Conservation (phyloP, 1,140 invertebrate genomes). For the Solen grandis region DNA sequence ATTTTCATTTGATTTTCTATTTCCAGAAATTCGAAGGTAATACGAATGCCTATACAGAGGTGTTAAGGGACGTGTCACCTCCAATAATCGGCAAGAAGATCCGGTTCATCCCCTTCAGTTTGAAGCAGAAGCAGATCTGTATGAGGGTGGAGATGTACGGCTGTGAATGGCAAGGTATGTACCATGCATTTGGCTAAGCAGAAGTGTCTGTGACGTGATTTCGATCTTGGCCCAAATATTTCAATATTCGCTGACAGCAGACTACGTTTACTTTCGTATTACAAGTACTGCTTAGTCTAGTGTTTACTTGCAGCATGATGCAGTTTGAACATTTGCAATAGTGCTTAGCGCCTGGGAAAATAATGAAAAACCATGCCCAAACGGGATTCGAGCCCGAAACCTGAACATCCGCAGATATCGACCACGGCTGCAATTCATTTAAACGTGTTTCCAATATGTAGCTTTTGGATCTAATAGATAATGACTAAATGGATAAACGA, state of each 20-base stretch:
- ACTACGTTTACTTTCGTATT: not conserved
- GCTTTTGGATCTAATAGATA: no score
- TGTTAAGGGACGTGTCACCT: conserved; percentile 74
- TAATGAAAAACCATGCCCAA: no score
- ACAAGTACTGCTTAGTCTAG: not conserved
- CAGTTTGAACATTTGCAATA: no score
- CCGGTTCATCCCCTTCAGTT: conserved; percentile 77
- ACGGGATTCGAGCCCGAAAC: no score
- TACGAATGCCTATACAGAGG: conserved; percentile 75
- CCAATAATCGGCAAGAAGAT: conserved; percentile 79
- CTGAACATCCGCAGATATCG: no score
- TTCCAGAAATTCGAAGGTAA: conserved; percentile 78
- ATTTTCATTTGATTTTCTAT: conserved; percentile 5
- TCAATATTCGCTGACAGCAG: not conserved
- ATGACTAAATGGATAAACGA: no score
- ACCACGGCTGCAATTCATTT: no score
- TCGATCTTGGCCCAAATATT: not conserved
- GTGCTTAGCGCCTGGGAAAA: not conserved
- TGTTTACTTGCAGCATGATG: not conserved
- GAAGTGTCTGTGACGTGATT: not conserved
- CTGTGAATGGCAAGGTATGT: conserved; percentile 76
- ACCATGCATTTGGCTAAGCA: no score
- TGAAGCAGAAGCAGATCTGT: conserved; percentile 72
- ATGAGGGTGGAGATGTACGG: conserved; percentile 79
- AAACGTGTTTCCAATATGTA: no score